These are phyloP conservation scores for Dasyurus viverrinus DNA, from an alignment of 2,113 vertebrate genomes.

Conservation along the genomic window DNA sequence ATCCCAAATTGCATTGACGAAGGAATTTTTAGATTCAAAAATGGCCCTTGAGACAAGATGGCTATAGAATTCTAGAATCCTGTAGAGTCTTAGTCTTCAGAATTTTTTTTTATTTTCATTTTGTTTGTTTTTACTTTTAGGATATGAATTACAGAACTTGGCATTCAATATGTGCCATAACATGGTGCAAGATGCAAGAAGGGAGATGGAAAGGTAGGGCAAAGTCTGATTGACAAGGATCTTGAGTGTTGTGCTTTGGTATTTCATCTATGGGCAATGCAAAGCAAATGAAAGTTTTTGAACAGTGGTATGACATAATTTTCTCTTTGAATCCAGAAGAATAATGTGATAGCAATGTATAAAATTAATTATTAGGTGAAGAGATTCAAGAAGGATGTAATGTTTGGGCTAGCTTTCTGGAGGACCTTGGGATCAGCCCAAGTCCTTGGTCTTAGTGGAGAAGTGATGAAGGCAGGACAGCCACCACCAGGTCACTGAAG, in stretches of 20 bases:
- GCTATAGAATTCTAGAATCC: neutral
- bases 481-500: too few species aligned
- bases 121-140: neutral
- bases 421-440: too few species aligned
- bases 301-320: neutral
- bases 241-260: neutral
- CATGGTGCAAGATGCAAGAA: neutral
- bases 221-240: neutral
- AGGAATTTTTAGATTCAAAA: neutral
- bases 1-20: neutral
- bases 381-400: neutral
- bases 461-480: too few species aligned
- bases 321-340: neutral
- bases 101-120: neutral
- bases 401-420: too few species aligned
- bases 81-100: neutral
- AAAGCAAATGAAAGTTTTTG: neutral
- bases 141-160: neutral
- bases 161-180: neutral
- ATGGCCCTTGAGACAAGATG: neutral
- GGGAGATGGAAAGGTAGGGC: neutral
- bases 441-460: too few species aligned
- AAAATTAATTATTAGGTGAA: neutral
- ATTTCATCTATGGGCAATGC: neutral
- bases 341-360: neutral